Base-by-base conservation (phyloP, 2,888 invertebrate species). In the Cantharis flavilabris region DNA sequence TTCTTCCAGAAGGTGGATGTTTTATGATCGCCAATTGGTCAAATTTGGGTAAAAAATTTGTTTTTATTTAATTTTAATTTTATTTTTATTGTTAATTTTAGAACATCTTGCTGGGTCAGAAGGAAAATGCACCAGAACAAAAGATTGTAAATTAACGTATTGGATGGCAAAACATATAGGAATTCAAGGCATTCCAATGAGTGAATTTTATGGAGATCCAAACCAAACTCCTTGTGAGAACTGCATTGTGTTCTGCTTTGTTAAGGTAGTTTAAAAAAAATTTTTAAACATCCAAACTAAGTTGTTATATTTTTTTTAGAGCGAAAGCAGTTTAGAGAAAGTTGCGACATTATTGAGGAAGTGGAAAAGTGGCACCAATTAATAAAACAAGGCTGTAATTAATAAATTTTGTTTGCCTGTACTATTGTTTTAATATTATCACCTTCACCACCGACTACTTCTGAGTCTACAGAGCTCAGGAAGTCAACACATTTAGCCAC, bases 21-120 rank as follows among this genome's bases (percentile, higher is more conserved):
- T 99, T 99, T 86, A 95, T 99, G 91, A 87, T 99, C 72, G 98
- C 98, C 1, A 97, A 99, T 89, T 98, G 96, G 94, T 92, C 94
- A 10, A 89, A 92, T 5, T 88, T 97, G 11, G 33, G 33, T 33
- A 64, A 33, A 13, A 0, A 13, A 13, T 33, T 33, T 33, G 13
- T 13, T 33, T 30, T 33, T 33, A 13, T 13, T 33, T 33, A 13
- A 33, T 33, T 33, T 33, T 3, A 33, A 13, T 33, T 11, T 13
- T 3, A 13, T 33, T 11, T 33, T 13, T 33, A 13, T 13, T 33
- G 33, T 3, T 13, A 33, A 79, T 77, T 88, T 9, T 86, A 92
- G 94, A 89, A 63, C 88, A 90, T 23, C 93, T 94, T 87, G 91
- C 94, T 7, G 92, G 94, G 85, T 88, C 96, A 9, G 90, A 90